A percentile compares a stretch with the other conserved stretches of the same genome.
phyloP scores from a whole-genome alignment of 2,888 invertebrate genomes.

The Drosophila mettleri region DNA sequence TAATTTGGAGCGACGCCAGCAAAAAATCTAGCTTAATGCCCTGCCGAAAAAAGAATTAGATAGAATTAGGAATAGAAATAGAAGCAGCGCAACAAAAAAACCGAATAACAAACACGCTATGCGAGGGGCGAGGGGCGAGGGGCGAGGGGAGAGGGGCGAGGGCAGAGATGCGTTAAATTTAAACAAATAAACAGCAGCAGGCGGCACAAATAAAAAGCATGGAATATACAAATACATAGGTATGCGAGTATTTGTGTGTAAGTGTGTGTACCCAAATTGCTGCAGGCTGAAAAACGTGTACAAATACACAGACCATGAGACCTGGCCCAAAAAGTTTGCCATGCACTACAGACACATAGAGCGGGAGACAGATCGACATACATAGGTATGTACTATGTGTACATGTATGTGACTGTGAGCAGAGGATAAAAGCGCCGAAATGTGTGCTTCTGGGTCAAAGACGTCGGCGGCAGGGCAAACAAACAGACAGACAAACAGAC shows the following conservation, averaged over 20 bases:
- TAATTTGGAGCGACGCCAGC: conserved; percentile 33
- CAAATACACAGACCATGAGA: conserved; percentile 59
- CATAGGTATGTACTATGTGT: conserved; percentile 24
- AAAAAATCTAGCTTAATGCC: conserved; percentile 32
- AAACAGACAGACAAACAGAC: conserved; percentile 52
- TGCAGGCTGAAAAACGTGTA: conserved; percentile 59
- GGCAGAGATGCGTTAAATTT: conserved; percentile 70
- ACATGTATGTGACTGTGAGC: conserved; percentile 26
- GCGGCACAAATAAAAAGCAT: conserved; percentile 68
- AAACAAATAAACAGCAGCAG: conserved; percentile 77
- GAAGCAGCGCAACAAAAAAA: conserved; percentile 11
- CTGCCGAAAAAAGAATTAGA: conserved; percentile 21
- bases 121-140: background rate
- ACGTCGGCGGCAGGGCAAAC: conserved; percentile 62
- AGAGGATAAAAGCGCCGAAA: conserved; percentile 60
- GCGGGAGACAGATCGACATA: background rate
- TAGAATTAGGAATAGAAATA: conserved; percentile 36
- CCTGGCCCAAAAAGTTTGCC: conserved; percentile 53
- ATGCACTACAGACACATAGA: conserved; percentile 14
- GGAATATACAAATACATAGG: conserved; percentile 19
- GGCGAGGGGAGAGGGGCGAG: background rate
- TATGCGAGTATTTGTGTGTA: conserved; percentile 8
- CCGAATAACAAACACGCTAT: conserved; percentile 4
- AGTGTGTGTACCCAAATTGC: conserved; percentile 42
- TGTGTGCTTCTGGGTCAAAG: conserved; percentile 79